Evolutionary conservation across 2,888 invertebrate species (phyloP).

Genomic region (Dynastes grantii): DNA sequence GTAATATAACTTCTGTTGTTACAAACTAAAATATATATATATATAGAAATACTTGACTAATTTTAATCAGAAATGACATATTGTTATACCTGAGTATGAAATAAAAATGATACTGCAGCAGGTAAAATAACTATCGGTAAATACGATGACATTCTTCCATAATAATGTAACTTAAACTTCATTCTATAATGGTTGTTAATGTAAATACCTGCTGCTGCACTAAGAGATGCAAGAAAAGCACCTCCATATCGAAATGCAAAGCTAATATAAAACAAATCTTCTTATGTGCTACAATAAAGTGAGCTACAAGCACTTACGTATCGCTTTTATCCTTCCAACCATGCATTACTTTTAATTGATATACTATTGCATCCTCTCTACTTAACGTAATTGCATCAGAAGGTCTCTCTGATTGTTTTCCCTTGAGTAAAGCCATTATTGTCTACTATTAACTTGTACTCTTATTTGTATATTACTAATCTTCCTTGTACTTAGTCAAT

Average conservation of each 20-base stretch:
- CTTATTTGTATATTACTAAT: too few relatives aligned
- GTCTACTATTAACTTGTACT: too few relatives aligned
- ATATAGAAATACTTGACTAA: neutral
- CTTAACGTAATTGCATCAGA: slow-evolving; percentile 75
- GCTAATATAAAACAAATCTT: slow-evolving; percentile 65
- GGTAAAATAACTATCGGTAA: slow-evolving; percentile 78
- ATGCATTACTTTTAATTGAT: slow-evolving; percentile 75
- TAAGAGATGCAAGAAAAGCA: slow-evolving; percentile 71
- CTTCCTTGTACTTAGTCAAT: too few relatives aligned
- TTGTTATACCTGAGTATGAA: slow-evolving; percentile 74
- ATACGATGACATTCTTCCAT: slow-evolving; percentile 76
- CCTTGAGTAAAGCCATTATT: slow-evolving; percentile 75
- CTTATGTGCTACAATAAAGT: neutral
- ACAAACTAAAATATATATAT: slow-evolving; percentile 71
- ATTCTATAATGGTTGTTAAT: slow-evolving; percentile 78
- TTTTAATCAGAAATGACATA: neutral
- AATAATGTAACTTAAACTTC: slow-evolving; percentile 75
- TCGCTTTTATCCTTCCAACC: slow-evolving; percentile 76
- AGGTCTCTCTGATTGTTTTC: slow-evolving; percentile 72
- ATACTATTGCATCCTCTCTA: slow-evolving; percentile 74
- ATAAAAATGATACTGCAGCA: slow-evolving; percentile 71
- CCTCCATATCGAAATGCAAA: slow-evolving; percentile 73
- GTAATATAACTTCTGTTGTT: slow-evolving; percentile 74
- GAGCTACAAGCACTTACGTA: slow-evolving; percentile 72
- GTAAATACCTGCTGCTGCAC: slow-evolving; percentile 73